Conservation (phyloP, 2,797 vertebrate genomes). For the Fundulus diaphanus region DNA sequence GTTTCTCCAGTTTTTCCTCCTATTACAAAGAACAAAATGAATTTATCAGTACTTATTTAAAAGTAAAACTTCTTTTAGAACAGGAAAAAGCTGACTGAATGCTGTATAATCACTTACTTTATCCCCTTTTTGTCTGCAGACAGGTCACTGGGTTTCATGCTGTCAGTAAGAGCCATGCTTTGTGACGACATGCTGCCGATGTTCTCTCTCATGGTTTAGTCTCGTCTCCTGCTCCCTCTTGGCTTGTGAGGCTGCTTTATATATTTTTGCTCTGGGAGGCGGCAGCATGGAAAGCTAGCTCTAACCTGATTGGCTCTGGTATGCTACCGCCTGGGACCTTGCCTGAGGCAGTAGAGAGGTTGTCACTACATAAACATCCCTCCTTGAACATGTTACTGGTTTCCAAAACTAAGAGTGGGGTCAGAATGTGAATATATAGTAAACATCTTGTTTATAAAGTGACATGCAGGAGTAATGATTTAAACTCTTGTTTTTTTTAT, state of each 20-base stretch:
- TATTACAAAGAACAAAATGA: slow-evolving; percentile 34
- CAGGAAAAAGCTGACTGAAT: not conserved
- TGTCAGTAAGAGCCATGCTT: slow-evolving; percentile 56
- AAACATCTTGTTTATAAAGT: slow-evolving; percentile 6
- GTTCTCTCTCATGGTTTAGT: slow-evolving; percentile 62
- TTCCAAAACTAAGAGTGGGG: slow-evolving; percentile 53
- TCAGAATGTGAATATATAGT: slow-evolving; percentile 47
- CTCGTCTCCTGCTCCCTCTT: slow-evolving; percentile 50
- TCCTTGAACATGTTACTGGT: slow-evolving; percentile 25
- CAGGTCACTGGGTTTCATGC: slow-evolving; percentile 41
- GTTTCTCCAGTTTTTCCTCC: slow-evolving; percentile 76
- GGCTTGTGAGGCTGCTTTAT: slow-evolving; percentile 67
- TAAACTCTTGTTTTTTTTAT: slow-evolving; percentile 10
- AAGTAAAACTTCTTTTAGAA: not conserved
- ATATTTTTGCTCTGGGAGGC: slow-evolving; percentile 44
- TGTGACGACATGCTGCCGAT: not conserved
- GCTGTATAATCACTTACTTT: slow-evolving; percentile 56
- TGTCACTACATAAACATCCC: slow-evolving; percentile 49
- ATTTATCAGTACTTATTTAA: not conserved
- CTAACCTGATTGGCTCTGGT: slow-evolving; percentile 17
- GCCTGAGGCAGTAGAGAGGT: slow-evolving; percentile 46
- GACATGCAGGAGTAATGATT: not conserved
- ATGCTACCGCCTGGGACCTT: slow-evolving; percentile 29
- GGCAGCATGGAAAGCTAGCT: slow-evolving; percentile 62
- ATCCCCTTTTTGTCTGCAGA: slow-evolving; percentile 52